A percentile compares a stretch with the other conserved stretches of the same genome.
Evolutionary conservation across 2,888 invertebrate species (phyloP).

Genomic region (Caenorhabditis virilis): DNA sequence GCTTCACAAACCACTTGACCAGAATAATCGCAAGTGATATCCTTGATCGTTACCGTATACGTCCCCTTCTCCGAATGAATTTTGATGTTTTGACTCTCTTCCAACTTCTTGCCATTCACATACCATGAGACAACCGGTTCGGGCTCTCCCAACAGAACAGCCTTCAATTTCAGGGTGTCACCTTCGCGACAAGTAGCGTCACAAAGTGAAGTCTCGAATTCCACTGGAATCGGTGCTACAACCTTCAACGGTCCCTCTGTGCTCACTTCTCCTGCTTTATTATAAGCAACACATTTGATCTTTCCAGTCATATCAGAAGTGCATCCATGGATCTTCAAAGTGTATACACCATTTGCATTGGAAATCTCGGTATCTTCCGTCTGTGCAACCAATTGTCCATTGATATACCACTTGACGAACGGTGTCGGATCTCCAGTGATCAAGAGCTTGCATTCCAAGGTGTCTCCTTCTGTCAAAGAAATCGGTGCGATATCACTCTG

Average conservation of each 20-base stretch:
- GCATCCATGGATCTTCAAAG: slow-evolving; percentile 70
- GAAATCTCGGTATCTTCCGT: slow-evolving; percentile 67
- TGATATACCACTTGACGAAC: slow-evolving; percentile 77
- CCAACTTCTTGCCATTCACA: slow-evolving; percentile 67
- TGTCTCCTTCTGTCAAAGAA: slow-evolving; percentile 84
- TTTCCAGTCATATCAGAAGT: slow-evolving; percentile 72
- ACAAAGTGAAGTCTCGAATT: slow-evolving; percentile 68
- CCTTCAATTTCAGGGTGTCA: slow-evolving; percentile 69
- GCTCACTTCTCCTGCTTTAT: slow-evolving; percentile 69
- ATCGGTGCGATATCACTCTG: slow-evolving; percentile 70
- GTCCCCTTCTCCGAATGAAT: slow-evolving; percentile 68
- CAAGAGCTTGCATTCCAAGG: slow-evolving; percentile 82
- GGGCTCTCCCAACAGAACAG: slow-evolving; percentile 69
- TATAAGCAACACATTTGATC: slow-evolving; percentile 72
- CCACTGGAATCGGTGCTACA: slow-evolving; percentile 67
- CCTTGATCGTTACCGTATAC: slow-evolving; percentile 69
- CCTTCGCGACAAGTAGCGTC: slow-evolving; percentile 69
- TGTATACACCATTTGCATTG: slow-evolving; percentile 68
- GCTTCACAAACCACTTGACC: slow-evolving; percentile 72
- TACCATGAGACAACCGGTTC: slow-evolving; percentile 63
- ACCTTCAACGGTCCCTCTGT: slow-evolving; percentile 69
- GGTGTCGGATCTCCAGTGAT: slow-evolving; percentile 89
- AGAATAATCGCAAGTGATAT: slow-evolving; percentile 67
- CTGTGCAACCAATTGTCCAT: slow-evolving; percentile 57
- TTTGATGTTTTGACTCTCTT: slow-evolving; percentile 67